These are phyloP conservation scores for Synaphobranchus kaupii DNA, from an alignment of 2,797 vertebrate species.

Conservation along the genomic window DNA sequence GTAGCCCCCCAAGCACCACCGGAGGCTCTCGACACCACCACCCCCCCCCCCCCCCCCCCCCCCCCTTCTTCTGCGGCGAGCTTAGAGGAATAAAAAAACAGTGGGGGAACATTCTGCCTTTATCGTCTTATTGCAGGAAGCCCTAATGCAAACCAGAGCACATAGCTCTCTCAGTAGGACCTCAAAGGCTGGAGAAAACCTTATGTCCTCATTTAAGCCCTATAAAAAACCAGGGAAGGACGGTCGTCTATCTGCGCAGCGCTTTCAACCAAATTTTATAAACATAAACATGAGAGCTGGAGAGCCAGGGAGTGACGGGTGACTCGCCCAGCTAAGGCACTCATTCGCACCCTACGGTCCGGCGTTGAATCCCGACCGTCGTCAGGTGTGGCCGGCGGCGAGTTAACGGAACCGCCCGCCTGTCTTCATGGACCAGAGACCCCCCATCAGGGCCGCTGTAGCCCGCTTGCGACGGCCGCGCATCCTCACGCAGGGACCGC, in stretches of 20 bases:
- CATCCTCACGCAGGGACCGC: too few relatives aligned
- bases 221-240: conserved; percentile 68
- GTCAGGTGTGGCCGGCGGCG: too few relatives aligned
- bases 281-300: conserved; percentile 59
- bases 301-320: conserved; percentile 47
- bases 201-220: conserved; percentile 72
- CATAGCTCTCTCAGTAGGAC: conserved; percentile 65
- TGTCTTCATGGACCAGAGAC: too few relatives aligned
- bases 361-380: not conserved
- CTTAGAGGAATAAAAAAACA: conserved; percentile 36
- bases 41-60: not conserved
- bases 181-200: conserved; percentile 64
- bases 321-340: conserved; percentile 54
- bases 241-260: conserved; percentile 75
- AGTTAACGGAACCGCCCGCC: too few relatives aligned
- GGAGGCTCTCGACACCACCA: not conserved
- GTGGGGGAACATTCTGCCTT: too few relatives aligned
- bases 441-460: too few relatives aligned
- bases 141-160: conserved; percentile 76
- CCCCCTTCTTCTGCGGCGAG: conserved; percentile 23
- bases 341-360: too few relatives aligned
- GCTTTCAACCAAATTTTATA: conserved; percentile 59
- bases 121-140: conserved; percentile 58
- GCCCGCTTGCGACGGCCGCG: too few relatives aligned
- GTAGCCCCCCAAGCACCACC: conserved; percentile 7